Evolutionary conservation across 2,888 invertebrate species (phyloP).

Genomic region (Dicyrtoma fusca): DNA sequence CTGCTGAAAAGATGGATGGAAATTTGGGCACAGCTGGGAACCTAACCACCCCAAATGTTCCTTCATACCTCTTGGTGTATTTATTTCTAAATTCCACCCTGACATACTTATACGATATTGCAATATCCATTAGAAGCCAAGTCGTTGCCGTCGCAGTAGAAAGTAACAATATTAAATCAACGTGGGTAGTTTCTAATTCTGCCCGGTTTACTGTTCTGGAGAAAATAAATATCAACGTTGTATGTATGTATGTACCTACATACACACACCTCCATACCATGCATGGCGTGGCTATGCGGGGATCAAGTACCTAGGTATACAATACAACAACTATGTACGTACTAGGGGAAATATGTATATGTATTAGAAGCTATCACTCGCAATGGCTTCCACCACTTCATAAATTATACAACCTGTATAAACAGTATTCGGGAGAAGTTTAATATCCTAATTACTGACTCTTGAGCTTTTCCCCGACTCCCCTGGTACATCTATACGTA

Average conservation of each 20-base stretch:
- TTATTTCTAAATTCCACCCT: slow-evolving; percentile 6
- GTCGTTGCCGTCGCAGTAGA: too few relatives aligned
- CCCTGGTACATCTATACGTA: too few relatives aligned
- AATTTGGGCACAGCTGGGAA: slow-evolving; percentile 39
- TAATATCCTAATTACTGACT: slow-evolving; percentile 33
- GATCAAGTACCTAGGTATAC: too few relatives aligned
- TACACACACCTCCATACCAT: not conserved
- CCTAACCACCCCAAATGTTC: slow-evolving; percentile 32
- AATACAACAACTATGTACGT: not conserved
- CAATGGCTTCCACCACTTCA: slow-evolving; percentile 16
- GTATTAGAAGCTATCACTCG: not conserved
- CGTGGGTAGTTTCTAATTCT: too few relatives aligned
- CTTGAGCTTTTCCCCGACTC: not conserved
- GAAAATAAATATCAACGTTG: too few relatives aligned
- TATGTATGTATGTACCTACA: not conserved
- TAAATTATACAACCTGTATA: slow-evolving; percentile 17
- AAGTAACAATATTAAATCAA: too few relatives aligned
- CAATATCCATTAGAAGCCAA: slow-evolving; percentile 6
- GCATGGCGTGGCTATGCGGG: too few relatives aligned
- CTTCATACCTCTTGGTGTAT: slow-evolving; percentile 14
- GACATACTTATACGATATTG: slow-evolving; percentile 11
- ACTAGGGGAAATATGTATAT: not conserved
- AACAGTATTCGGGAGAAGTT: slow-evolving; percentile 14
- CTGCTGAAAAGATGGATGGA: slow-evolving; percentile 22
- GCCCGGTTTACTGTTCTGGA: too few relatives aligned